phyloP scores from a whole-genome alignment of 2,797 vertebrate genomes.

The Lacerta bilineata region DNA sequence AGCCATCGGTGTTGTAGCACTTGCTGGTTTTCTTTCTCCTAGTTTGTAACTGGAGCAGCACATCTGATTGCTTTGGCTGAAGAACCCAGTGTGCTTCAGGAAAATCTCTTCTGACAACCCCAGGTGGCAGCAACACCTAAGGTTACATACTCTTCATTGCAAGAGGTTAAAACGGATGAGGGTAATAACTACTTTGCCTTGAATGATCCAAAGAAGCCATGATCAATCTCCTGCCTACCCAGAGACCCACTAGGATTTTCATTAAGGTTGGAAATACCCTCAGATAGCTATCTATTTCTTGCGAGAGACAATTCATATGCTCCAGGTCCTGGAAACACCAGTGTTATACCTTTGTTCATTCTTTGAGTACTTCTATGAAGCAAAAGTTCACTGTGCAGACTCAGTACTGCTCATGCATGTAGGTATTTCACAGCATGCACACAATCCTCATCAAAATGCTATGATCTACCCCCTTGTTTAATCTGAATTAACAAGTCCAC shows the following conservation, averaged over 20 bases:
- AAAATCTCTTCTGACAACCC: neutral
- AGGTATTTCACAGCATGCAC: no score
- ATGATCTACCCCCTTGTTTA: no score
- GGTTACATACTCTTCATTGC: neutral
- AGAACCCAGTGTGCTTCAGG: neutral
- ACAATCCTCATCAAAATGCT: no score
- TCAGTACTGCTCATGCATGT: no score
- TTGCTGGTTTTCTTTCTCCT: neutral
- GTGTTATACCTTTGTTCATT: no score
- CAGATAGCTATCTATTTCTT: neutral
- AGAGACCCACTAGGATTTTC: neutral
- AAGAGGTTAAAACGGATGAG: neutral
- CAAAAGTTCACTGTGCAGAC: no score
- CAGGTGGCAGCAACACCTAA: slow-evolving; percentile 33
- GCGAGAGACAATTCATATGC: neutral
- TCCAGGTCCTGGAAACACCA: neutral
- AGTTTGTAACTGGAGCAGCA: neutral
- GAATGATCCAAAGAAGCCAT: neutral
- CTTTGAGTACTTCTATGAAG: no score
- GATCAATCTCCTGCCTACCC: neutral
- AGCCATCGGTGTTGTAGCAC: neutral
- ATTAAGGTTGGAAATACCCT: neutral
- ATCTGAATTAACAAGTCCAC: no score
- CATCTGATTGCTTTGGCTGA: neutral
- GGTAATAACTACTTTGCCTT: neutral